Evolutionary conservation across 2,888 invertebrate genomes (phyloP).

Genomic region (Matsumyia berberina): DNA sequence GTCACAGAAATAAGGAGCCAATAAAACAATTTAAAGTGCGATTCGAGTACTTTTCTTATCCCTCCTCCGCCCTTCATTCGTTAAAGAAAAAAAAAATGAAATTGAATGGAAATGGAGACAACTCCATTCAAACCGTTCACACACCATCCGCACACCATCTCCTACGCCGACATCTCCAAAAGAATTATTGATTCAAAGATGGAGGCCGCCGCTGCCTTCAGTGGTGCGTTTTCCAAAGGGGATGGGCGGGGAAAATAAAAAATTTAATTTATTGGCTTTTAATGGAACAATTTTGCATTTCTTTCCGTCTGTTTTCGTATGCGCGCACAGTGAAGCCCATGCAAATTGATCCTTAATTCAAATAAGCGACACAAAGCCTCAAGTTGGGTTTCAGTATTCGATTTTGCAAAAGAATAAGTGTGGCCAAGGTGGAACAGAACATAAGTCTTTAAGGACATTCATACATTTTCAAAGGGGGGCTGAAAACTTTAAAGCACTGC

Average conservation of each 20-base stretch:
- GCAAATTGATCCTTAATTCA: conserved; percentile 11
- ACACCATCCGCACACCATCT: too few species aligned
- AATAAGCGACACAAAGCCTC: conserved; percentile 25
- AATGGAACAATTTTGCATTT: conserved; percentile 63
- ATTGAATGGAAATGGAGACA: conserved; percentile 7
- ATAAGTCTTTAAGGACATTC: too few species aligned
- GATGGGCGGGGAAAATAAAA: background rate
- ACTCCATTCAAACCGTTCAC: background rate
- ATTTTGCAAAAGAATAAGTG: too few species aligned
- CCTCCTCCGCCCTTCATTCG: background rate
- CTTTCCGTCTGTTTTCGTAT: conserved; percentile 19
- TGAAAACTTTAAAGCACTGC: conserved; percentile 9
- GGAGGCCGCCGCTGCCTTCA: background rate
- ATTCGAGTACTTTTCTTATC: background rate
- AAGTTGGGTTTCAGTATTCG: background rate
- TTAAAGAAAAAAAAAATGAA: conserved; percentile 3
- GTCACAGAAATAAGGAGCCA: conserved; percentile 14
- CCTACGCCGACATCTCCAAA: background rate
- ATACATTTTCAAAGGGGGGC: too few species aligned
- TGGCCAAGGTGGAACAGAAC: too few species aligned
- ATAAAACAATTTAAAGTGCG: conserved; percentile 10
- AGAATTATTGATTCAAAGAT: conserved; percentile 23
- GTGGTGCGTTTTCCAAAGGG: background rate
- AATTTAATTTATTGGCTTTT: conserved; percentile 61
- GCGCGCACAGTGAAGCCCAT: background rate